phyloP scores from a whole-genome alignment of 2,797 vertebrate species.

The Tenualosa thibaudeaui region DNA sequence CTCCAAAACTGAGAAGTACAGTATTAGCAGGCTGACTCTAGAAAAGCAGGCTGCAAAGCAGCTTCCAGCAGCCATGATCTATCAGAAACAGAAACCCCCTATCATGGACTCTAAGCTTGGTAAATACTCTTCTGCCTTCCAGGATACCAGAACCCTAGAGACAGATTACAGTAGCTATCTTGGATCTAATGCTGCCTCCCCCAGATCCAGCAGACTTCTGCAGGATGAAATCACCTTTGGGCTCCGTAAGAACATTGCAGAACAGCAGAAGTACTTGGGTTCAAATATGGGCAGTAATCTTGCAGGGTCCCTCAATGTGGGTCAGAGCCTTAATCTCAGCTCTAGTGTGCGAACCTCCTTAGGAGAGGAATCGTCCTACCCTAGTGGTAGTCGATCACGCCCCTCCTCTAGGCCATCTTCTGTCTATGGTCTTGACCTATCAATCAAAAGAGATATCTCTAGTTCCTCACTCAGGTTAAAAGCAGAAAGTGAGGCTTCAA shows the following conservation, averaged over 20 bases:
- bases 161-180: slow-evolving; percentile 91
- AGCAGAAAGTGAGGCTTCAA: slow-evolving; percentile 84
- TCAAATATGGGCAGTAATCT: slow-evolving; percentile 84
- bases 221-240: slow-evolving; percentile 98
- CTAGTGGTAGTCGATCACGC: slow-evolving; percentile 92
- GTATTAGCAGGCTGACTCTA: slow-evolving; percentile 93
- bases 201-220: slow-evolving; percentile 89
- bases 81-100: slow-evolving; percentile 95
- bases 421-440: slow-evolving; percentile 95
- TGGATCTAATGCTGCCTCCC: slow-evolving; percentile 83
- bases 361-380: slow-evolving; percentile 84
- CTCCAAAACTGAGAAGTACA: slow-evolving; percentile 95
- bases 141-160: slow-evolving; percentile 90
- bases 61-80: slow-evolving; percentile 89
- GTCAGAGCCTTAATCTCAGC: slow-evolving; percentile 81
- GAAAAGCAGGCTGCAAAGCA: slow-evolving; percentile 99
- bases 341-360: slow-evolving; percentile 73
- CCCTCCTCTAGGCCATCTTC: slow-evolving; percentile 95
- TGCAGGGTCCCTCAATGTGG: slow-evolving; percentile 83
- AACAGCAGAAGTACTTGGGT: slow-evolving; percentile 96
- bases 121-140: slow-evolving; percentile 91
- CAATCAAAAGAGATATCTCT: slow-evolving; percentile 93
- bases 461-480: slow-evolving; percentile 95
- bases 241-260: slow-evolving; percentile 95
- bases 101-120: slow-evolving; percentile 87